Conservation (phyloP, 2,888 invertebrate genomes). For the Helicoverpa assulta region DNA sequence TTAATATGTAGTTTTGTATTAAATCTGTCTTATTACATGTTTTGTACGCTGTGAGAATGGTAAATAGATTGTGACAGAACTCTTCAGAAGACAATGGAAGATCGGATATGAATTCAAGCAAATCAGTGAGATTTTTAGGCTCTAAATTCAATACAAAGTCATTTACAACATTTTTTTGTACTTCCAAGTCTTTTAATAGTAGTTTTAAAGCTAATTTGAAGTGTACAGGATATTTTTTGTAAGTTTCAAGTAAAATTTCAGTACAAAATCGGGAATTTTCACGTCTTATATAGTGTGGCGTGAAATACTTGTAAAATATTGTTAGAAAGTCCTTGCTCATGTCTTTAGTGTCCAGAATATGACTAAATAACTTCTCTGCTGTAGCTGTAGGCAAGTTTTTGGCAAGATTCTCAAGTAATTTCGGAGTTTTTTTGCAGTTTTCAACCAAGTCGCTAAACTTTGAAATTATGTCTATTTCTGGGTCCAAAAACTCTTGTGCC, state of each 20-base stretch:
- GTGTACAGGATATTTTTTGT: slow-evolving; percentile 59
- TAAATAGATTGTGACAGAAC: slow-evolving; percentile 72
- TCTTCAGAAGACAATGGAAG: slow-evolving; percentile 66
- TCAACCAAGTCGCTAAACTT: slow-evolving; percentile 65
- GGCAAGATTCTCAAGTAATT: slow-evolving; percentile 66
- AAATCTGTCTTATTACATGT: slow-evolving; percentile 67
- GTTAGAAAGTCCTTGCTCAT: slow-evolving; percentile 61
- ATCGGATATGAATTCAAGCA: slow-evolving; percentile 65
- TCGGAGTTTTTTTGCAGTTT: slow-evolving; percentile 65
- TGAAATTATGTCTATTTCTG: slow-evolving; percentile 64
- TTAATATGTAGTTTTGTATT: slow-evolving; percentile 70
- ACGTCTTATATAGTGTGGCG: slow-evolving; percentile 69
- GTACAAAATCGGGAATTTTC: slow-evolving; percentile 69
- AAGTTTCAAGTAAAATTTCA: slow-evolving; percentile 72
- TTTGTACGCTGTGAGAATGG: slow-evolving; percentile 75
- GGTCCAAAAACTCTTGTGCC: slow-evolving; percentile 66
- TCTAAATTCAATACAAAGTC: slow-evolving; percentile 71
- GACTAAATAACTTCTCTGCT: slow-evolving; percentile 70
- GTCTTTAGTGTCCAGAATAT: slow-evolving; percentile 63
- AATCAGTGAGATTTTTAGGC: slow-evolving; percentile 52
- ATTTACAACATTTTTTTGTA: slow-evolving; percentile 70
- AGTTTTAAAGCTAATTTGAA: slow-evolving; percentile 67
- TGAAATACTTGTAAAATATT: slow-evolving; percentile 66
- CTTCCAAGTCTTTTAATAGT: slow-evolving; percentile 69
- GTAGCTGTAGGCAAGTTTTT: slow-evolving; percentile 62